Base-by-base conservation (phyloP, 2,797 vertebrate genomes). In the Danio albolineatus region DNA sequence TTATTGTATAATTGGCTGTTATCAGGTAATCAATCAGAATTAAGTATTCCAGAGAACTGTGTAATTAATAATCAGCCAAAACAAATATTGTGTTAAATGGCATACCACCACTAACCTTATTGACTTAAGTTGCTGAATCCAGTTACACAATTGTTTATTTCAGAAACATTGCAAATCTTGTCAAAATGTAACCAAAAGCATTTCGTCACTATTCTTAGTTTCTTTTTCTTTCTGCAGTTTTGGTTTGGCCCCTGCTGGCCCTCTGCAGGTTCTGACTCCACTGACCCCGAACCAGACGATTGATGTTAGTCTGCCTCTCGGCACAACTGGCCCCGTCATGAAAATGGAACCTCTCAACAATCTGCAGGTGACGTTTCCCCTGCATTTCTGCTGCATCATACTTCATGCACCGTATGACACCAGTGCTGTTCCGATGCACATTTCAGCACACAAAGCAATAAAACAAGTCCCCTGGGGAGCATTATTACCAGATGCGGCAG, bases 271-370 rank as follows among this genome's bases (percentile, higher is more conserved):
- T 82, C 95, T 97, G 0, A 95, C 96, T 0, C 98, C 98, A 0
- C 94, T 99, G 1, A 93, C 93, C 76, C 98, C 98, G 19, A 99
- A 97, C 91, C 97, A 99, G 91, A 97, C 92, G 0, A 96, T 97
- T 83, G 98, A 99, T 85, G 93, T 95, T 78, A 91, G 93, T 64
- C 94, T 99, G 17, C 98, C 98, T 0, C 95, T 99, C 74, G 96
- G 92, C 89, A 98, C 94, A 0, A 94, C 94, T 2, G 98, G 98
- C 61, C 96, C 97, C 0, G 95, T 99, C 80, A 99, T 99, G 98
- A 99, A 99, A 93, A 99, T 98, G 97, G 97, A 99, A 4, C 97
- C 98, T 4, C 94, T 99, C 62, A 99, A 95, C 91, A 99, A 98
- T 82, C 95, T 99, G 13, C 98, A 99, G 96, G 98, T 98, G 87